Evolutionary conservation across 2,113 vertebrate genomes (phyloP).

Genomic region (human (Homo sapiens)): GRCh38 chr7:98179001-98179500

Average conservation of each 20-base stretch:
- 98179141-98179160: neutral
- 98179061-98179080: neutral
- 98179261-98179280: neutral
- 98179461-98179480: neutral
- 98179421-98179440: neutral
- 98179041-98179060: neutral
- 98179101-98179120: accelerated
- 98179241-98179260: accelerated
- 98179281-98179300: accelerated
- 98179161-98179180: neutral
- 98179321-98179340: neutral
- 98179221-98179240: neutral
- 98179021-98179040: no score
- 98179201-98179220: neutral
- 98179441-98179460: accelerated
- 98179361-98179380: neutral
- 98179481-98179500: accelerated
- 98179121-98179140: neutral
- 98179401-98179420: neutral
- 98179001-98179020: no score
- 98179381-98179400: neutral
- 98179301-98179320: neutral
- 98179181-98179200: neutral
- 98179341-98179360: neutral
- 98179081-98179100: neutral